Base-by-base conservation (phyloP, 2,113 vertebrate species). In the Aphyosemion australe region DNA sequence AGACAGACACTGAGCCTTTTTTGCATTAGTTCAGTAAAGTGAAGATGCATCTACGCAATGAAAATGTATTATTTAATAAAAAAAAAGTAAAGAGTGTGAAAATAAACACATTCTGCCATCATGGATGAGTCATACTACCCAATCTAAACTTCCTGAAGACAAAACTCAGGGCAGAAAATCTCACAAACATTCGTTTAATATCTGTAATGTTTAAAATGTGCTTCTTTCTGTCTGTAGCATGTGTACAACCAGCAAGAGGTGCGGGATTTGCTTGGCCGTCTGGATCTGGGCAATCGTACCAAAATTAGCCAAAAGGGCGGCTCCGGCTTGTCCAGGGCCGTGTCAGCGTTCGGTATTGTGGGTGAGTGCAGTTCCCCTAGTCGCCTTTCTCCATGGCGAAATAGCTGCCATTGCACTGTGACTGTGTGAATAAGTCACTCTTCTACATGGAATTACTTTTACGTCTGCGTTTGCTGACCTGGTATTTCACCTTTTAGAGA, bases 261-360 rank as follows among this genome's bases (percentile, higher is more conserved):
- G 34, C 92, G 94, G 10, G 97, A 99, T 65, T 92, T 98, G 80
- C 90, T 99, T 39, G 93, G 95, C n/a, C 95, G 96, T 14, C 88
- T 99, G 88, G 96, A 99, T 77, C 78, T 96, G 41, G 97, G 97
- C 18, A 99, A 98, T 78, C 93, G 97, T 60, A 96, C 95, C 46
- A 98, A 98, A 83, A 96, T 95, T 64, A 93, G 94, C 26, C 96
- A 98, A 80, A 98, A 98, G 78, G 96, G 96, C 13, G 95, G 94
- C 39, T 96, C 95, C 0, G 96, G 97, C 14, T 89, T 99, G 57
- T 97, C 95, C 51, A 93, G 94, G 78, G 93, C 96, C 11, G 93
- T 98, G 21, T 91, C 93, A 65, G 97, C 97, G 58, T 95, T 90
- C 81, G 97, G 96, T 43, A 88, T 99, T 75, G 96, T 98, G 41